Base-by-base conservation (phyloP, 1,140 invertebrate genomes). In the Helicoverpa armigera region DNA sequence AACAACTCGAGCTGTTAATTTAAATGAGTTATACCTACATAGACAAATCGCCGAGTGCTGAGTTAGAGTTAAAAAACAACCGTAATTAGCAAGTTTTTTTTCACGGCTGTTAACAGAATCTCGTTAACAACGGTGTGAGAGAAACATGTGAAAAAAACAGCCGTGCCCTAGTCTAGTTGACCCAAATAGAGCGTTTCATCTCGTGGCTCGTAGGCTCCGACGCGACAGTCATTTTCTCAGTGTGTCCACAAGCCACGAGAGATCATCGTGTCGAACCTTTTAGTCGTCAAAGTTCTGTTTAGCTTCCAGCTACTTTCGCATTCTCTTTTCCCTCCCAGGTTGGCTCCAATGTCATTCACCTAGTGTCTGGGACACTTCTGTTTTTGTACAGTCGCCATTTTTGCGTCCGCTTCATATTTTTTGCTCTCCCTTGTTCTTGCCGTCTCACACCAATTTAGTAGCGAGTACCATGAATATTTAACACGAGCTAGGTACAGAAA, bases 151-250 rank as follows among this genome's bases (percentile, higher is more conserved):
- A 74, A 69, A 73, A 78, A 81, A 81, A 60, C 79, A 81, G 50
- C 69, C 79, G 35, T 74, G 78, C 78, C 60, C 60, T 35, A 58
- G 70, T 79, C 80, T 81, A 84, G 83, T 82, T 86, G 87, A 88
- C 87, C 87, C 82, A 84, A 84, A 88, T 88, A 84, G 50, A 80
- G 61, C 60, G 72, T 85, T 82, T 79, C 81, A 72, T 77, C 54
- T 76, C 58, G 67, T 61, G 58, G 65, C 35, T 76, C 31, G 67
- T 77, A 82, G 73, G 73, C 78, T 72, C 78, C 80, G 77, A 79
- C 77, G 74, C 60, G 61, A 63, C 60, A 61, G 56, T 79, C 78
- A 82, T 84, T 80, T 81, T 51, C 78, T 61, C 35, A 72, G 10
- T 31, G 16, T 29, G 23, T 67, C 50, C 16, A 54, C 72, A 80